Percentiles rank a stretch among this genome's conserved stretches.
Conservation (phyloP, 2,888 invertebrate genomes). For the Troides aeacus region DNA sequence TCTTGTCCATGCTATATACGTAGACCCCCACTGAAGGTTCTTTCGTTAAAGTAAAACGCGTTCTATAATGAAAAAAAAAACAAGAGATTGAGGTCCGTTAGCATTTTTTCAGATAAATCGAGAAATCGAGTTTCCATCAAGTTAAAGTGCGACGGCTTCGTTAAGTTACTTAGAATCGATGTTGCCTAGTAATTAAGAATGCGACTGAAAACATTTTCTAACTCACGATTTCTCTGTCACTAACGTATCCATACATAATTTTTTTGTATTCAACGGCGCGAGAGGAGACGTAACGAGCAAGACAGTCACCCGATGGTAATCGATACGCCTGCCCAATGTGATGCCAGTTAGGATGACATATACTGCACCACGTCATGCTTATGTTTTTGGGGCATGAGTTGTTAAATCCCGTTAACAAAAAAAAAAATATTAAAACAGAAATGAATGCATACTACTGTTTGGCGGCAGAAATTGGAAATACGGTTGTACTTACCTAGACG, state of each 20-base stretch:
- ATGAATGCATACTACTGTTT: too few relatives aligned
- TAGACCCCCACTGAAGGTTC: slow-evolving; percentile 12
- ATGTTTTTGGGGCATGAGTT: too few relatives aligned
- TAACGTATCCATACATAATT: neutral
- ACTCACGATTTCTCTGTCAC: neutral
- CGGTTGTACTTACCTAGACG: too few relatives aligned
- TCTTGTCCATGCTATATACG: slow-evolving; percentile 12
- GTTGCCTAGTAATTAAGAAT: slow-evolving; percentile 4
- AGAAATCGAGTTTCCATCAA: slow-evolving; percentile 28
- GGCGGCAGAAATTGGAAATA: too few relatives aligned
- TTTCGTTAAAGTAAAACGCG: slow-evolving; percentile 22
- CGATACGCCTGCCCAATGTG: too few relatives aligned
- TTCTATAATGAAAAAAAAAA: slow-evolving; percentile 13
- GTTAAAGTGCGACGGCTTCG: slow-evolving; percentile 7
- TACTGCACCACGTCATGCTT: too few relatives aligned
- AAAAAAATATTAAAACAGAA: too few relatives aligned
- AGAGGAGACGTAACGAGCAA: too few relatives aligned
- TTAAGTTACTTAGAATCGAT: slow-evolving; percentile 14
- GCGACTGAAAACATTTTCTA: neutral
- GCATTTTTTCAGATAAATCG: slow-evolving; percentile 20
- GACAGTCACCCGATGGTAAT: too few relatives aligned
- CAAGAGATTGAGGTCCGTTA: slow-evolving; percentile 16
- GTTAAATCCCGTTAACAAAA: too few relatives aligned
- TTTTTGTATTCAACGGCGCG: too few relatives aligned
- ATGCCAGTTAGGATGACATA: too few relatives aligned